Evolutionary conservation across 2,888 invertebrate genomes (phyloP), one percentile per base, ranked within the genome.

Genomic region (Pycnomerus fuliginosus): DNA sequence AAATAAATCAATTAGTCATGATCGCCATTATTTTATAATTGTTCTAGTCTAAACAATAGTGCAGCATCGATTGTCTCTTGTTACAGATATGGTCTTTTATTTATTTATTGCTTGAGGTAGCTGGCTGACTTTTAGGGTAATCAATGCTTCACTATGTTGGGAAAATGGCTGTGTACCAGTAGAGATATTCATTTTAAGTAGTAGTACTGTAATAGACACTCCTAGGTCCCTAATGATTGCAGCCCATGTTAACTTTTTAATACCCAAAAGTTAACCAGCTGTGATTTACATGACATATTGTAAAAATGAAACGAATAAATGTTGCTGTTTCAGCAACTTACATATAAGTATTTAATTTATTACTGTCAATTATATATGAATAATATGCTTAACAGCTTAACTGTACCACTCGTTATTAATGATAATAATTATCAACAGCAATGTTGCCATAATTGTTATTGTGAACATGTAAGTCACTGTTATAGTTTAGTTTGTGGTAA

Each of bases 91-190:
- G 15, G 10, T 23, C 10, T 30, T 15, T 12, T 30, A 30, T 14
- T 33, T 30, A 35, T 35, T 35, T 35, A 38, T 38, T 14, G 39
- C 32, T 20, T 34, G 29, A 23, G 37, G 34, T 41, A 36, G 42
- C 42, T 43, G 35, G n/a, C n/a, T n/a, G n/a, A n/a, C n/a, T n/a
- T n/a, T n/a, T n/a, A n/a, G n/a, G n/a, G 15, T 8, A 5, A 47
- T 47, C 43, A 42, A 30, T 47, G 47, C 35, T 42, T 39, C 32
- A 45, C 43, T 43, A 31, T 39, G 45, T 60, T 62, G 64, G 63
- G 62, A 63, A 65, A 68, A 69, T 68, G 72, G 72, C 72, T 72
- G 72, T 72, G 72, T 68, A 68, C 64, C 64, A 65, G 61, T 62
- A 61, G 62, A 61, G 60, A 62, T 63, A 62, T 62, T 62, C 44